Evolutionary conservation across 2,888 invertebrate species (phyloP), one percentile per base, ranked within the genome.

Genomic region (Archips xylosteana): DNA sequence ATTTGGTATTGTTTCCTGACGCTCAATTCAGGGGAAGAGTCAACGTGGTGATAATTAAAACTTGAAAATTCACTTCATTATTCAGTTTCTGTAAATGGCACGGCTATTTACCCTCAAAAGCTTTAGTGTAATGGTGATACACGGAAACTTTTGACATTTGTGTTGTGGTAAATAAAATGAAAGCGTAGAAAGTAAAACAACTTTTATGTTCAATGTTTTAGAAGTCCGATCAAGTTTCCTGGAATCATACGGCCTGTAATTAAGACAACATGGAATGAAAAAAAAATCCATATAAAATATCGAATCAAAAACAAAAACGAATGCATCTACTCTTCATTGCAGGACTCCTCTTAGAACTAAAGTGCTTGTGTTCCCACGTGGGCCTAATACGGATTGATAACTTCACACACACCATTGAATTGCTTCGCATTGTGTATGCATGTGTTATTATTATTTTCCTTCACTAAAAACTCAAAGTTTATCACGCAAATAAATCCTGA

Each of bases 1-100:
- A 90, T 91, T 90, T 84, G 83, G 90, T 89, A 92, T 92, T 92
- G 91, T 93, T 89, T 89, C 80, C 81, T 88, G 91, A 90, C 91
- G 90, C 91, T 87, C 87, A 86, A 87, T 84, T 87, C 88, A 83
- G 88, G 85, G 87, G 85, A 87, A 88, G 87, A 90, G 89, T 88
- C 89, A 87, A 65, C 60, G 73, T 81, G 85, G 88, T 87, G 89
- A 91, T 92, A 92, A 93, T 93, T 92, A 92, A 92, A 92, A 91
- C 84, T 90, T 88, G 81, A 83, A 85, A 74, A 82, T 80, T 77
- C 73, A 80, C 81, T 87, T 87, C 83, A 90, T 93, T 92, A 88
- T 90, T 89, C 82, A 81, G 81, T 85, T 84, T 88, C 88, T 91
- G 90, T 81, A 81, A 86, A 83, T 87, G 89, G 88, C 88, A 88